phyloP scores from a whole-genome alignment of 2,113 vertebrate genomes.

The Chrysemys picta region DNA sequence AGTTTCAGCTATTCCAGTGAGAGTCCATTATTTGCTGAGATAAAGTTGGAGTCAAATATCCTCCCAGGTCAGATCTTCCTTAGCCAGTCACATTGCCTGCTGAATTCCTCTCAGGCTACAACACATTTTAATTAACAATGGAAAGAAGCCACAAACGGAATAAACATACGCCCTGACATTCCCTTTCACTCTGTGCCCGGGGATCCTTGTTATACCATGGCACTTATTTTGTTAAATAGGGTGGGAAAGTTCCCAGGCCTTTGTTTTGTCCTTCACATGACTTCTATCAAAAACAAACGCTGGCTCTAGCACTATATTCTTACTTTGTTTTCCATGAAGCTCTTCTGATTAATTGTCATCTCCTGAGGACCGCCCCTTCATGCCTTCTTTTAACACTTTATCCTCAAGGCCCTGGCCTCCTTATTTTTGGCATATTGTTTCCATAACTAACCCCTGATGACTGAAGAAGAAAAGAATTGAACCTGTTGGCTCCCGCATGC shows the following conservation, averaged over 20 bases:
- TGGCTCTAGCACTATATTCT: background rate
- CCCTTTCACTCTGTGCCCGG: background rate
- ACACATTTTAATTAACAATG: constrained; percentile 60
- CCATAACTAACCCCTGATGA: background rate
- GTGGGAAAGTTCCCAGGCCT: constrained; percentile 24
- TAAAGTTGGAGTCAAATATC: constrained; percentile 63
- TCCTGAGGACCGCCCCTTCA: rapidly evolving
- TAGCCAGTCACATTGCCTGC: constrained; percentile 9
- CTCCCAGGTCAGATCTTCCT: constrained; percentile 44
- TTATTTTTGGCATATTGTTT: background rate
- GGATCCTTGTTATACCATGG: background rate
- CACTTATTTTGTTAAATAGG: constrained; percentile 33
- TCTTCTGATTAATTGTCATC: background rate
- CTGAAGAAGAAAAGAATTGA: background rate
- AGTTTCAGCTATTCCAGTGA: constrained; percentile 69
- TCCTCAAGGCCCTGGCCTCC: background rate
- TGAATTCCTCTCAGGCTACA: constrained; percentile 61
- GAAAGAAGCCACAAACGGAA: constrained; percentile 67
- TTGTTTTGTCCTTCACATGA: background rate
- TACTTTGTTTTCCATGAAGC: background rate
- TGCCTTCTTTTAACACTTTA: background rate
- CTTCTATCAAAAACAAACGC: background rate
- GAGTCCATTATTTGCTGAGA: constrained; percentile 58
- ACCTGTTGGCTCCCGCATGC: background rate
- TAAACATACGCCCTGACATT: constrained; percentile 63